phyloP scores from a whole-genome alignment of 2,888 invertebrate genomes.

The Hipparchia semele region DNA sequence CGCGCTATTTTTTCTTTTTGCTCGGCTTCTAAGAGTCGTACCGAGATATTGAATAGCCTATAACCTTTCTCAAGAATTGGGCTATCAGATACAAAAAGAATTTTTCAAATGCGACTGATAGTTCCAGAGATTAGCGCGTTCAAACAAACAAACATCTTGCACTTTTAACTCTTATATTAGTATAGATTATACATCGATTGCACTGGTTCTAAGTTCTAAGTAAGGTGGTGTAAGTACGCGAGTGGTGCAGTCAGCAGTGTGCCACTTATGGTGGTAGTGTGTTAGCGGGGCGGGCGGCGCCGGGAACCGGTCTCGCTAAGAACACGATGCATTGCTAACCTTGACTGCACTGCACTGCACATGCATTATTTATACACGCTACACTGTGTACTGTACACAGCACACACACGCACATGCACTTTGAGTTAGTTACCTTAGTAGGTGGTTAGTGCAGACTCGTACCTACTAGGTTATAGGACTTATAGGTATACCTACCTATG shows the following conservation, averaged over 20 bases:
- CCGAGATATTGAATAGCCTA: too few relatives aligned
- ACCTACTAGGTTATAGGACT: too few relatives aligned
- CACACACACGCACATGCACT: neutral
- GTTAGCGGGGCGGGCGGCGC: slow-evolving; percentile 34
- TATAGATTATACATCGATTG: neutral
- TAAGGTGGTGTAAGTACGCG: neutral
- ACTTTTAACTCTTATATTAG: too few relatives aligned
- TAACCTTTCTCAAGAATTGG: too few relatives aligned
- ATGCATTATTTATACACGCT: slow-evolving; percentile 27
- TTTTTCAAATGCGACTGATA: too few relatives aligned
- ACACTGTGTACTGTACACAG: neutral
- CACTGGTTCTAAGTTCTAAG: neutral
- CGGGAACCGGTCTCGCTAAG: slow-evolving; percentile 35
- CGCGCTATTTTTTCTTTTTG: too few relatives aligned
- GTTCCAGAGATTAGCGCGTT: too few relatives aligned
- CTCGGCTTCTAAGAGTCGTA: too few relatives aligned
- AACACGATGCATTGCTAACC: slow-evolving; percentile 35
- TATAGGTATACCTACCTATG: too few relatives aligned
- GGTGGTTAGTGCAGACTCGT: too few relatives aligned
- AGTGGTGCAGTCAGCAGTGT: neutral
- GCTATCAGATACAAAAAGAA: too few relatives aligned
- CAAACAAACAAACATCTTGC: too few relatives aligned
- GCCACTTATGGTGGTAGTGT: slow-evolving; percentile 15
- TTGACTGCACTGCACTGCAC: slow-evolving; percentile 35
- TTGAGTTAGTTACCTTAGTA: neutral